Conservation (phyloP, 2,113 vertebrate genomes). For the Pituophis catenifer region DNA sequence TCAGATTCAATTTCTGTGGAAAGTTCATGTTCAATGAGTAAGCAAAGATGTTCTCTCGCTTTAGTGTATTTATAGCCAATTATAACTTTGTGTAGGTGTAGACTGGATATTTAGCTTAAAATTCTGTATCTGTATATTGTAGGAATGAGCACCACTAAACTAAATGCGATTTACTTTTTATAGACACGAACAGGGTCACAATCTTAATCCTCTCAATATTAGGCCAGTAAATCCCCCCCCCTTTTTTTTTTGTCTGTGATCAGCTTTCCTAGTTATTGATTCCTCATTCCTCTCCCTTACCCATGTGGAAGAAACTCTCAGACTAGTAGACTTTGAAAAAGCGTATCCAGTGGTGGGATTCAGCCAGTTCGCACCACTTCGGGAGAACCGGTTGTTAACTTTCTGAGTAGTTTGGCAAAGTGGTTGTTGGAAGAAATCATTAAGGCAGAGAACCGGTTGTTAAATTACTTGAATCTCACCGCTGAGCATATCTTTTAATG, state of each 20-base stretch:
- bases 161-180: not conserved
- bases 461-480: too few species aligned
- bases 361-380: too few species aligned
- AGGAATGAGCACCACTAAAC: not conserved
- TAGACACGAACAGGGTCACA: not conserved
- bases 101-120: not conserved
- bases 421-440: too few species aligned
- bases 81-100: not conserved
- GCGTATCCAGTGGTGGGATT: not conserved
- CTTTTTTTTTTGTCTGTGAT: not conserved
- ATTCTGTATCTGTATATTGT: not conserved
- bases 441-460: too few species aligned
- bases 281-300: not conserved
- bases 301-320: not conserved
- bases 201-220: not conserved
- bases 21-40: not conserved
- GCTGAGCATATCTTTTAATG: not conserved
- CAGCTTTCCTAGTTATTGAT: not conserved
- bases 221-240: not conserved
- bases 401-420: too few species aligned
- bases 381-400: too few species aligned
- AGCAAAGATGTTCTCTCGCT: not conserved
- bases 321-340: not conserved
- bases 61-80: not conserved
- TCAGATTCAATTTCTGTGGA: not conserved